These are phyloP conservation scores for Poecilia wingei DNA, from an alignment of 2,797 vertebrate species.

Conservation along the genomic window DNA sequence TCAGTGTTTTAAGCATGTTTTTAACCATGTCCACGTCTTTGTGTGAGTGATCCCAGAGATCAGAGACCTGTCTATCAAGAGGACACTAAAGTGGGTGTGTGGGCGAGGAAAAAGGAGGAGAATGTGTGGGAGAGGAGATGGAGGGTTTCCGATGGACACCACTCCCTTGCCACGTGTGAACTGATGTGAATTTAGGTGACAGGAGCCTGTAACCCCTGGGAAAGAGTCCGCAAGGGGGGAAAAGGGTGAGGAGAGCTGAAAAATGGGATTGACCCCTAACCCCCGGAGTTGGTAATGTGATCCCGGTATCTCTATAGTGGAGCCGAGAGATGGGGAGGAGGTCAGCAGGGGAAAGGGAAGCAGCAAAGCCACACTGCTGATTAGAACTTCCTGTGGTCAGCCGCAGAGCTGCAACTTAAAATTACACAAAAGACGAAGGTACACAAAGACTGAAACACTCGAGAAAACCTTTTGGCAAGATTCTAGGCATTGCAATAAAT, in stretches of 20 bases:
- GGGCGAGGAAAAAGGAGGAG: slow-evolving; percentile 9
- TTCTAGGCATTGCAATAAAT: neutral
- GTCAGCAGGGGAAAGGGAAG: slow-evolving; percentile 68
- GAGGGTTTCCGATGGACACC: slow-evolving; percentile 64
- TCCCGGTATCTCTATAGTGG: slow-evolving; percentile 76
- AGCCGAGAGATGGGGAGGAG: slow-evolving; percentile 56
- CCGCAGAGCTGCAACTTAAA: slow-evolving; percentile 33
- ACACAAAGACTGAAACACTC: neutral
- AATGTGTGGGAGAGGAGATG: slow-evolving; percentile 32
- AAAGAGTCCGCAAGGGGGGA: slow-evolving; percentile 59
- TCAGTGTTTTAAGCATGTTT: slow-evolving; percentile 61
- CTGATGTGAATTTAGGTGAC: slow-evolving; percentile 78
- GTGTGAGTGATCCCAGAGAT: slow-evolving; percentile 52
- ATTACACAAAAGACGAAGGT: slow-evolving; percentile 15
- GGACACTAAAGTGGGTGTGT: slow-evolving; percentile 49
- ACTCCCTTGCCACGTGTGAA: slow-evolving; percentile 75
- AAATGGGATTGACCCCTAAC: slow-evolving; percentile 80
- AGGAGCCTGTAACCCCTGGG: slow-evolving; percentile 68
- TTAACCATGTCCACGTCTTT: slow-evolving; percentile 63
- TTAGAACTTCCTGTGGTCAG: slow-evolving; percentile 77
- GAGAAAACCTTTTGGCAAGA: neutral
- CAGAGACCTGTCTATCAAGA: slow-evolving; percentile 61
- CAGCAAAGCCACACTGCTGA: slow-evolving; percentile 60
- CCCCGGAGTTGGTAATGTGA: slow-evolving; percentile 70
- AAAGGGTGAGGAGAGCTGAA: slow-evolving; percentile 62